Evolutionary conservation across 2,113 vertebrate species (phyloP).

Genomic region (Nibea albiflora): DNA sequence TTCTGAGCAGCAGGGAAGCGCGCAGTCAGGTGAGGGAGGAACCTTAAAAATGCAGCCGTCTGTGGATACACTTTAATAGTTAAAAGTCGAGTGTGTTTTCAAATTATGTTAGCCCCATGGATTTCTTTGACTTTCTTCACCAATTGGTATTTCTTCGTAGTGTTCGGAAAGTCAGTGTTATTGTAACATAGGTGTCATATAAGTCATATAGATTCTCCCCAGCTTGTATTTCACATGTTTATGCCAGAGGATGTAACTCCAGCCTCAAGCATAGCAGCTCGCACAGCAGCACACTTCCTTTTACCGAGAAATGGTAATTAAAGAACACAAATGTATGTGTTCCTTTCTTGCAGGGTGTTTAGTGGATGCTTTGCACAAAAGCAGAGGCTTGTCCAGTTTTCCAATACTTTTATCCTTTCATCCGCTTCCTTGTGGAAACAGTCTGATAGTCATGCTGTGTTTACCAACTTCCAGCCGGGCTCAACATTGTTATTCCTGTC

Average conservation of each 20-base stretch:
- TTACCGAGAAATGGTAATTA: neutral
- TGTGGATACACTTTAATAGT: neutral
- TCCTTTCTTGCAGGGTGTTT: neutral
- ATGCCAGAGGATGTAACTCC: constrained; percentile 38
- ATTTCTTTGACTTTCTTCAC: neutral
- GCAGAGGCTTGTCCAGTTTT: neutral
- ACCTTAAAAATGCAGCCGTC: neutral
- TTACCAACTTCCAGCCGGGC: constrained; percentile 21
- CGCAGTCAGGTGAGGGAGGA: neutral
- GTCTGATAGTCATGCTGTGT: constrained; percentile 9
- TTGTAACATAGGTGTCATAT: neutral
- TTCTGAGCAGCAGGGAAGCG: neutral
- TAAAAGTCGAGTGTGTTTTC: neutral
- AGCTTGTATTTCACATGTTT: constrained; percentile 62
- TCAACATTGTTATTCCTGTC: constrained; percentile 25
- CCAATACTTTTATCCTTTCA: constrained; percentile 7
- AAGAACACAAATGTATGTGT: constrained; percentile 3
- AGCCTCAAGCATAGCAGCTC: constrained; percentile 8
- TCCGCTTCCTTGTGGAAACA: neutral
- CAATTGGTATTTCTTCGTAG: neutral
- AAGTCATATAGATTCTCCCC: constrained; percentile 42
- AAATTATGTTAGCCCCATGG: neutral
- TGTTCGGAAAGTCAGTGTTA: constrained; percentile 1
- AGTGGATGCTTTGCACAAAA: neutral
- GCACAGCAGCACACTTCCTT: constrained; percentile 12